Conservation (phyloP, 2,113 vertebrate species). For the Apistogramma diplotaenia region DNA sequence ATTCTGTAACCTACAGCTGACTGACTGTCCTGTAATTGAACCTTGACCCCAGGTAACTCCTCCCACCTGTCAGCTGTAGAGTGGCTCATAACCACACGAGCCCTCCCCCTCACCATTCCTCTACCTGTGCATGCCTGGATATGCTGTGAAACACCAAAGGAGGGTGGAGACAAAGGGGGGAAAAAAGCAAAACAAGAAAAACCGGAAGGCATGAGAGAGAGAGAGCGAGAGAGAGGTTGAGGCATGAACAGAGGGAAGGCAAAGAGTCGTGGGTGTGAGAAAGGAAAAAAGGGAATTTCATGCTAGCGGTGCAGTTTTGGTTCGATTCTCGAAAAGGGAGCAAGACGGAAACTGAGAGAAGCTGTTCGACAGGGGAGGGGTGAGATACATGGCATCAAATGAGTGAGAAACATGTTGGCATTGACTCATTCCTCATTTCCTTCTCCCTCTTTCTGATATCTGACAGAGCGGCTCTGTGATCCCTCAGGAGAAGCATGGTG, state of each 20-base stretch:
- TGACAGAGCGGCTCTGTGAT: slow-evolving; percentile 27
- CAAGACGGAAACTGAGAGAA: slow-evolving; percentile 10
- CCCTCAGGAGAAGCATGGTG: not conserved
- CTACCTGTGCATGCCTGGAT: slow-evolving; percentile 64
- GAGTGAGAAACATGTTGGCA: slow-evolving; percentile 29
- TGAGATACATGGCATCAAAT: slow-evolving; percentile 26
- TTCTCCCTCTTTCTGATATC: slow-evolving; percentile 18
- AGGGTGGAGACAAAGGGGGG: slow-evolving; percentile 63
- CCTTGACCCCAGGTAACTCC: slow-evolving; percentile 69
- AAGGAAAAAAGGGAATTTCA: slow-evolving; percentile 45
- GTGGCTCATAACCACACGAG: not conserved
- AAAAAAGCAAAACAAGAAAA: slow-evolving; percentile 73
- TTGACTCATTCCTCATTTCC: slow-evolving; percentile 34
- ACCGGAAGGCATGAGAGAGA: slow-evolving; percentile 47
- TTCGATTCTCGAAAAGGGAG: slow-evolving; percentile 13
- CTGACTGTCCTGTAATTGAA: slow-evolving; percentile 51
- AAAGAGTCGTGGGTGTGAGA: slow-evolving; percentile 28
- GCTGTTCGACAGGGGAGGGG: slow-evolving; percentile 10
- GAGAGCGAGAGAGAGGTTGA: slow-evolving; percentile 3
- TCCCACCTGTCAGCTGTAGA: slow-evolving; percentile 39
- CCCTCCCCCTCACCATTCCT: not conserved
- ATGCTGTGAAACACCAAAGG: slow-evolving; percentile 59
- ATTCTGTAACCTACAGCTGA: not conserved
- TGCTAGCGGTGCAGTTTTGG: slow-evolving; percentile 18
- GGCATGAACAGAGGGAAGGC: not conserved